A percentile compares a stretch with the other conserved stretches of the same genome.
Conservation (phyloP, 1,140 invertebrate species). For the Saccostrea glomerata region DNA sequence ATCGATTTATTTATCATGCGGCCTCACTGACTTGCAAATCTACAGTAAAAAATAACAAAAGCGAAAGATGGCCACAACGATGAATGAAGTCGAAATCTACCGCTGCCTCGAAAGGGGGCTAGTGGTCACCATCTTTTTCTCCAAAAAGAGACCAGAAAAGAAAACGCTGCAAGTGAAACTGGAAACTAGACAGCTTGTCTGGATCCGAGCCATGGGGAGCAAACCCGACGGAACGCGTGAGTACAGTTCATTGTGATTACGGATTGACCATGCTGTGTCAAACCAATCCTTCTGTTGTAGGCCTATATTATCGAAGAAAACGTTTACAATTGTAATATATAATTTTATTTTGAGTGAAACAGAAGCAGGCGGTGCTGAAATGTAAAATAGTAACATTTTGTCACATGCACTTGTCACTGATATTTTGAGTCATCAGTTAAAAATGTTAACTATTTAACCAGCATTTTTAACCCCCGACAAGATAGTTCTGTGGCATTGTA, state of each 20-base stretch:
- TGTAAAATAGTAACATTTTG: not conserved
- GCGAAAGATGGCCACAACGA: slow-evolving; percentile 16
- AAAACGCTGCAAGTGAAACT: slow-evolving; percentile 55
- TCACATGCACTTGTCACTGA: not conserved
- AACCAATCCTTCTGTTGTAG: not conserved
- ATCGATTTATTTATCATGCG: not conserved
- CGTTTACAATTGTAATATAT: no score
- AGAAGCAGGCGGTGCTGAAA: no score
- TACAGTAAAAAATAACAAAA: slow-evolving; percentile 19
- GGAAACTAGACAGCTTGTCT: slow-evolving; percentile 57
- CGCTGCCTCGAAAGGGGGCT: slow-evolving; percentile 52
- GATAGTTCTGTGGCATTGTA: no score
- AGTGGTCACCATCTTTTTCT: slow-evolving; percentile 57
- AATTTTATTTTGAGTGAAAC: no score
- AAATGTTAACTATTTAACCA: not conserved
- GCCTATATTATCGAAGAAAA: no score
- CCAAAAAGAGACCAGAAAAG: slow-evolving; percentile 56
- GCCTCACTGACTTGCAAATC: not conserved
- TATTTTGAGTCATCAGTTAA: slow-evolving; percentile 29
- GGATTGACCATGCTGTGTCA: not conserved
- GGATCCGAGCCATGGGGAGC: slow-evolving; percentile 52
- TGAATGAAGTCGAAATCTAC: slow-evolving; percentile 9
- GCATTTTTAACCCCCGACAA: not conserved
- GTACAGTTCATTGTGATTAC: not conserved
- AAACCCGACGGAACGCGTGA: slow-evolving; percentile 56